phyloP scores from a whole-genome alignment of 2,797 vertebrate genomes.

The Anniella stebbinsi region DNA sequence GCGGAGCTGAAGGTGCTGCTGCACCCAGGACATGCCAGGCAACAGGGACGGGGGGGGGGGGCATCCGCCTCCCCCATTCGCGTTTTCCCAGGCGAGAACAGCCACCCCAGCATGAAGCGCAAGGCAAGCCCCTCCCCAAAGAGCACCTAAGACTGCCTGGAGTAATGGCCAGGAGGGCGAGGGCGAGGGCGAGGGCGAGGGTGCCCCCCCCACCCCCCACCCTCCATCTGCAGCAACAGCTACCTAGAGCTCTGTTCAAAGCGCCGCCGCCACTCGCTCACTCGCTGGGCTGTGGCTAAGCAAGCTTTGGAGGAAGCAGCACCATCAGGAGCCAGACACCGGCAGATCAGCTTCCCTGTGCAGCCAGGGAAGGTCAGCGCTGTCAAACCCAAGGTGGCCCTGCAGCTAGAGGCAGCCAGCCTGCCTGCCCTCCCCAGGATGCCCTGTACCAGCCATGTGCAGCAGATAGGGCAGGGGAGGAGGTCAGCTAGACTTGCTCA shows the following conservation, averaged over 20 bases:
- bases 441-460: neutral
- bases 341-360: neutral
- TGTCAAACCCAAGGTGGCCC: neutral
- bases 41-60: accelerated
- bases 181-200: too few relatives aligned
- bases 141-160: too few relatives aligned
- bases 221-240: neutral
- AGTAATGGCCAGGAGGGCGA: too few relatives aligned
- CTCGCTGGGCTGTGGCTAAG: too few relatives aligned
- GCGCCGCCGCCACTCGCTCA: neutral
- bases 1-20: accelerated
- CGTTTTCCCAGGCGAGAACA: accelerated
- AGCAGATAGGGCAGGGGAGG: too few relatives aligned
- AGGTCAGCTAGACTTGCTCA: neutral
- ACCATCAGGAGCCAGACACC: too few relatives aligned
- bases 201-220: too few relatives aligned
- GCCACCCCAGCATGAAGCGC: too few relatives aligned
- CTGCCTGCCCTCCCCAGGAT: neutral
- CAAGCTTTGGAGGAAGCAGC: neutral
- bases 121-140: too few relatives aligned
- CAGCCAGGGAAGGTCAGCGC: neutral
- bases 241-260: neutral
- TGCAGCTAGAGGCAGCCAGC: neutral
- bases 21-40: neutral
- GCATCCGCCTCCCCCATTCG: accelerated